Conservation (phyloP, 1,140 invertebrate species). For the Holcopasites calliopsidis region DNA sequence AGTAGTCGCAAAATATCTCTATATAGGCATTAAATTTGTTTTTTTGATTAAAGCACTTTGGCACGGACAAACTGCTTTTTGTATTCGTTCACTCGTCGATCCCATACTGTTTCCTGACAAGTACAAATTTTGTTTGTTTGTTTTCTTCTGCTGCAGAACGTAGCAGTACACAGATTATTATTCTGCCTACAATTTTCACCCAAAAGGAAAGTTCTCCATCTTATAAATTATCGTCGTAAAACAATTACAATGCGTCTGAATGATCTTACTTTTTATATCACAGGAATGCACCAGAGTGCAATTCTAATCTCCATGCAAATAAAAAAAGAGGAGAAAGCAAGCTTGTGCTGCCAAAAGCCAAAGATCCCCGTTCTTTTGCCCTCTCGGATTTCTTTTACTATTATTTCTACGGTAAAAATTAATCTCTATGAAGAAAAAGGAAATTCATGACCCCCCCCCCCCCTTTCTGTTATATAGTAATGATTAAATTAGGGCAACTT, state of each 20-base stretch:
- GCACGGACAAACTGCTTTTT: slow-evolving; percentile 59
- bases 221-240: slow-evolving; percentile 41
- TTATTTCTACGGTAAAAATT: slow-evolving; percentile 55
- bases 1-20: slow-evolving; percentile 30
- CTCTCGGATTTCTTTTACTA: slow-evolving; percentile 24
- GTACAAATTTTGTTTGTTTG: neutral
- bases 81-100: slow-evolving; percentile 33
- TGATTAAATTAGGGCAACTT: slow-evolving; percentile 72
- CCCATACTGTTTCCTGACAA: neutral
- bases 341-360: slow-evolving; percentile 56
- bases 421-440: slow-evolving; percentile 58
- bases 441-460: slow-evolving; percentile 64
- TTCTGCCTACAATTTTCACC: slow-evolving; percentile 14
- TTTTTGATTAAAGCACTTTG: slow-evolving; percentile 64
- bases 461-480: slow-evolving; percentile 72
- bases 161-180: neutral
- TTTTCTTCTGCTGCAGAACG: slow-evolving; percentile 7
- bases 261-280: slow-evolving; percentile 60
- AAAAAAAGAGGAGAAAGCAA: slow-evolving; percentile 34
- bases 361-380: slow-evolving; percentile 45
- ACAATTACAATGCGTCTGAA: slow-evolving; percentile 47
- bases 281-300: slow-evolving; percentile 63
- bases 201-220: slow-evolving; percentile 23
- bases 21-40: slow-evolving; percentile 34
- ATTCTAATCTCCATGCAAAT: slow-evolving; percentile 53